phyloP scores from a whole-genome alignment of 2,888 invertebrate genomes.

The Neoitamus cyanurus region DNA sequence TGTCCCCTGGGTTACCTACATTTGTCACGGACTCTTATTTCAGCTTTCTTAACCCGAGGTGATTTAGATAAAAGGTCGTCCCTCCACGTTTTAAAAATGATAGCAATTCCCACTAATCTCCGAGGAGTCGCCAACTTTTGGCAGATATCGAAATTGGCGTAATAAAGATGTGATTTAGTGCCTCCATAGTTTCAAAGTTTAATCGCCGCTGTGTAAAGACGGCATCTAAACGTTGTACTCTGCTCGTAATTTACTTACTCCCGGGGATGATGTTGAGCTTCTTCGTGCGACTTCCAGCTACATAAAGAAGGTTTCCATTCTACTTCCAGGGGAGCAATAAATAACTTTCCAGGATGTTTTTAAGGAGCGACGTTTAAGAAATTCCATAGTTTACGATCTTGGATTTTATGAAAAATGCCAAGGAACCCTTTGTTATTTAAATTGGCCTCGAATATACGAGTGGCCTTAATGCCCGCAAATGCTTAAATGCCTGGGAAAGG shows the following conservation, averaged over 20 bases:
- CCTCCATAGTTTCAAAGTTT: constrained; percentile 34
- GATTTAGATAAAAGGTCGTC: constrained; percentile 44
- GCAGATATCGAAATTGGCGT: constrained; percentile 28
- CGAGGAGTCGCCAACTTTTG: constrained; percentile 28
- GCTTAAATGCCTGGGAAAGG: not conserved
- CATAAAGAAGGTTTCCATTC: constrained; percentile 26
- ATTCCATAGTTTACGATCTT: constrained; percentile 29
- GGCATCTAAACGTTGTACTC: not conserved
- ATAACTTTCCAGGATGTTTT: constrained; percentile 17
- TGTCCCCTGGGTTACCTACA: constrained; percentile 44
- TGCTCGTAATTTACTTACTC: constrained; percentile 36
- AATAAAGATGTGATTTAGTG: constrained; percentile 24
- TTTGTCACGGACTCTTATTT: constrained; percentile 34
- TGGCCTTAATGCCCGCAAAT: not conserved
- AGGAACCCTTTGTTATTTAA: constrained; percentile 30
- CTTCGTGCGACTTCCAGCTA: not conserved
- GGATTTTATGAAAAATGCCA: constrained; percentile 34
- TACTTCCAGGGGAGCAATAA: constrained; percentile 34
- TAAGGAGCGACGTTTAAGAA: constrained; percentile 31
- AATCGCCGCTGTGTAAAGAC: constrained; percentile 13
- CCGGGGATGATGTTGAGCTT: not conserved
- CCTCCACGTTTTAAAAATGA: constrained; percentile 32
- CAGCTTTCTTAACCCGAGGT: constrained; percentile 35
- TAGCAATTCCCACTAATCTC: constrained; percentile 38
- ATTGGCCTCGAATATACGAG: constrained; percentile 4